Base-by-base conservation (phyloP, 1,140 invertebrate genomes). In the Zaprionus taronus region DNA sequence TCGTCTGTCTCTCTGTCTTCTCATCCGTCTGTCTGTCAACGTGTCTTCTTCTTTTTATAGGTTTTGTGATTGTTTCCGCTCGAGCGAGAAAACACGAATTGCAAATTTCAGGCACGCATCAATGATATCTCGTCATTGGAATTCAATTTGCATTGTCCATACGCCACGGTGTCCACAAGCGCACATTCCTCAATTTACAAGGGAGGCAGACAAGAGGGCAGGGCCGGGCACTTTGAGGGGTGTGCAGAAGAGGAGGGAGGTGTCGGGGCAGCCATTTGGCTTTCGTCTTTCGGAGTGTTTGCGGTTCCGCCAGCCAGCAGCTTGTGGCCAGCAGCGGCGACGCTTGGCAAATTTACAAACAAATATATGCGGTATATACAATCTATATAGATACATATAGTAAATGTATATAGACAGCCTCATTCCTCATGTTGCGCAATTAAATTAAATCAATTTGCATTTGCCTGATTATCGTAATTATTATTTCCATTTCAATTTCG, bases 91-190 rank as follows among this genome's bases (percentile, higher is more conserved):
- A 83, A 84, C 85, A 90, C 85, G 85, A 89, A 89, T 89, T 84
- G 84, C 63, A 89, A 84, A 89, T 89, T 89, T 84, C 78, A 84
- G 81, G 74, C 84, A 89, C 85, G 85, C 84, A 90, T 84, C 85
- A 90, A 74, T 90, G 81, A 84, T 79, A 89, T 71, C 84, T 83
- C 81, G 84, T 84, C 84, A 89, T 81, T 84, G 84, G 75, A 84
- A 89, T 89, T 89, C 84, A 89, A 90, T 90, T 89, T 89, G 85
- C 81, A 89, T 89, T 84, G 84, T 84, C 77, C 84, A 73, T 67
- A 47, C 61, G 57, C 72, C 49, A 34, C 49, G 67, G 5, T 36
- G 71, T 60, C 58, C 77, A 57, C 80, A 80, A 77, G 53, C 60
- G 57, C 68, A 34, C 53, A 76, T 47, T 69, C 66, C 31, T 38